phyloP scores from a whole-genome alignment of 37 sponge, comb jelly and placozoan genomes.

The Haliclona indistincta region DNA sequence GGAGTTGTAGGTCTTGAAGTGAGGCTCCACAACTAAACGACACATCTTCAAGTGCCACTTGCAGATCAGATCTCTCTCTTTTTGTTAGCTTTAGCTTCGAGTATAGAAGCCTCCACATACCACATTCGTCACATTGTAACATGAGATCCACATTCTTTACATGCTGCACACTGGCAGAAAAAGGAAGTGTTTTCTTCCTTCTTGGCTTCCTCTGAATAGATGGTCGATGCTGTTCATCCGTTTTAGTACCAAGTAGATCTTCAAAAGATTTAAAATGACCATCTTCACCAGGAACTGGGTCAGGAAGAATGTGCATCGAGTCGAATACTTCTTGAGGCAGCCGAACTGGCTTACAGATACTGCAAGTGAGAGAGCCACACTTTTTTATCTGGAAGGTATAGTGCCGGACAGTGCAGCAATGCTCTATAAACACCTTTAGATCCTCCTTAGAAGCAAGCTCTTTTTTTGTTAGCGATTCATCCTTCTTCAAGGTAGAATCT shows the following conservation, averaged over 20 bases:
- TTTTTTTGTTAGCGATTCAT: neutral
- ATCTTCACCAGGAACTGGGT: conserved; percentile 38
- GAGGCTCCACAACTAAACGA: conserved; percentile 31
- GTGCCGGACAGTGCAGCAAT: conserved; percentile 41
- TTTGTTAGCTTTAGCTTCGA: conserved; percentile 25
- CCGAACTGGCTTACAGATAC: conserved; percentile 30
- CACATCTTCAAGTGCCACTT: conserved; percentile 9
- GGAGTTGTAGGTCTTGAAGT: conserved; percentile 24
- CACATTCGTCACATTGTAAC: conserved; percentile 43
- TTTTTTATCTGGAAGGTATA: conserved; percentile 43
- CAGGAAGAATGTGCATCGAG: conserved; percentile 15
- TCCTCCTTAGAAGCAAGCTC: neutral
- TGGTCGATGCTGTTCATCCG: conserved; percentile 25
- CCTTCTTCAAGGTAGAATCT: neutral
- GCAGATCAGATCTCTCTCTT: conserved; percentile 9
- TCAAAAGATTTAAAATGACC: conserved; percentile 22
- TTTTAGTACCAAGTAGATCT: conserved; percentile 11
- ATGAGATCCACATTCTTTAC: conserved; percentile 40
- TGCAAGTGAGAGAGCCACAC: conserved; percentile 22
- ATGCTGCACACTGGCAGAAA: conserved; percentile 42
- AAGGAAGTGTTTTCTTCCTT: conserved; percentile 25
- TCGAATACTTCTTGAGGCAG: conserved; percentile 19
- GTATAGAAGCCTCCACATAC: conserved; percentile 42
- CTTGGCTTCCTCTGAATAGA: neutral
- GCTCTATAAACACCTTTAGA: conserved; percentile 24